Evolutionary conservation across 2,888 invertebrate species (phyloP).

Genomic region (Baronia brevicornis): DNA sequence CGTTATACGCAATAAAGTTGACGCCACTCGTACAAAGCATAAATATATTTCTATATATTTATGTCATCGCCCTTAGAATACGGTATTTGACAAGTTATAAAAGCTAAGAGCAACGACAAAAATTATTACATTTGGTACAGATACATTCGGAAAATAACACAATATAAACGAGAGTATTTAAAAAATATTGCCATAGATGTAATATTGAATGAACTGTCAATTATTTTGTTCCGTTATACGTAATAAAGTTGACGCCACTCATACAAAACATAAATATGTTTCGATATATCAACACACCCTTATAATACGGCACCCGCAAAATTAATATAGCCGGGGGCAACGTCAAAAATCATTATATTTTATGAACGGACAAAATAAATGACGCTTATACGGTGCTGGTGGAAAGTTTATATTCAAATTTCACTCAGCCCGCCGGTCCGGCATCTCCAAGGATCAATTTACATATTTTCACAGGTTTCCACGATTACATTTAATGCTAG

Average conservation of each 20-base stretch:
- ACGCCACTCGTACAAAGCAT: no score
- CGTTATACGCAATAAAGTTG: no score
- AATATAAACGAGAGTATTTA: no score
- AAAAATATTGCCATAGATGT: no score
- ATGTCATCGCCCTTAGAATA: no score
- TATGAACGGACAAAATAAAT: slow-evolving; percentile 70
- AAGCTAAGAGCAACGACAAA: no score
- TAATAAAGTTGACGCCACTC: slow-evolving; percentile 2
- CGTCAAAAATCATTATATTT: slow-evolving; percentile 75
- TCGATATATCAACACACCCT: slow-evolving; percentile 51
- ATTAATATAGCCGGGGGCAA: slow-evolving; percentile 63
- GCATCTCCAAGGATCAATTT: slow-evolving; percentile 74
- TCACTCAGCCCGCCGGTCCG: slow-evolving; percentile 64
- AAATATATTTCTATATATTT: no score
- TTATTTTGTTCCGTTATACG: no score
- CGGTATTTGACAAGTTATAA: no score
- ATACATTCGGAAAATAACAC: no score
- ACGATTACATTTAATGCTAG: slow-evolving; percentile 56
- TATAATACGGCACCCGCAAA: slow-evolving; percentile 43
- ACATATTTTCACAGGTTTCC: slow-evolving; percentile 74
- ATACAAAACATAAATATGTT: slow-evolving; percentile 31
- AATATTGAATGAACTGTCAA: no score
- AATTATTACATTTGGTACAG: no score
- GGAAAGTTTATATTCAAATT: slow-evolving; percentile 75
- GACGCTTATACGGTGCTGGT: slow-evolving; percentile 62